Conservation (phyloP, 2,797 vertebrate genomes). For the Catamblyrhynchus diadema region DNA sequence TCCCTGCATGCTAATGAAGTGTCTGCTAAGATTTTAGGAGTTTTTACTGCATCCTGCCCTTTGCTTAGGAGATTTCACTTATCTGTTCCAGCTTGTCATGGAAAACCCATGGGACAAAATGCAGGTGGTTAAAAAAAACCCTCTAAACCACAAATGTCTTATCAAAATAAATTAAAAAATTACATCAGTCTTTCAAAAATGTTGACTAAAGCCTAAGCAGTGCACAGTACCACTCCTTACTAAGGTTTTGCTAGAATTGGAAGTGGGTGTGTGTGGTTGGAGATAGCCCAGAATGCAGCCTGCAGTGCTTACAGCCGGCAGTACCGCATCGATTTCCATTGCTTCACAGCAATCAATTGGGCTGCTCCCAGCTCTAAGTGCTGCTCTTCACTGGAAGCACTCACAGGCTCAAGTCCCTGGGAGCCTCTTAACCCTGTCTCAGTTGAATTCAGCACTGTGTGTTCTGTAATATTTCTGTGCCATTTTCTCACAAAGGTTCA, state of each 20-base stretch:
- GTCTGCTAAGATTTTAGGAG: neutral
- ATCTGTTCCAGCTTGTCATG: neutral
- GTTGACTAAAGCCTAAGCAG: neutral
- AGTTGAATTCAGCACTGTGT: neutral
- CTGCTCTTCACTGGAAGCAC: neutral
- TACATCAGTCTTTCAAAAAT: neutral
- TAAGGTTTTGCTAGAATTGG: neutral
- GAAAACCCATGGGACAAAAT: neutral
- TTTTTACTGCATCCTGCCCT: neutral
- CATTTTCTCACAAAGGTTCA: neutral
- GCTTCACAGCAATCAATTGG: neutral
- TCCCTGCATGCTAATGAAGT: neutral
- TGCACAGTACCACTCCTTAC: neutral
- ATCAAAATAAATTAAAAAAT: neutral
- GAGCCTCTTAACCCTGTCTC: neutral
- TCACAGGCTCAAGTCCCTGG: neutral
- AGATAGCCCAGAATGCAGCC: neutral
- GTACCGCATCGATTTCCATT: neutral
- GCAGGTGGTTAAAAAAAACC: neutral
- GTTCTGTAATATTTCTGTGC: neutral
- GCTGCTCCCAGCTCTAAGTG: neutral
- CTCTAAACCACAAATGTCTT: accelerated
- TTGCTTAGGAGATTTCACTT: neutral
- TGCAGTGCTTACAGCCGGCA: neutral
- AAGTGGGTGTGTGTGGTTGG: neutral